Base-by-base conservation (phyloP, 37 sponge, comb jelly and placozoan species). In the Ianthella basta region DNA sequence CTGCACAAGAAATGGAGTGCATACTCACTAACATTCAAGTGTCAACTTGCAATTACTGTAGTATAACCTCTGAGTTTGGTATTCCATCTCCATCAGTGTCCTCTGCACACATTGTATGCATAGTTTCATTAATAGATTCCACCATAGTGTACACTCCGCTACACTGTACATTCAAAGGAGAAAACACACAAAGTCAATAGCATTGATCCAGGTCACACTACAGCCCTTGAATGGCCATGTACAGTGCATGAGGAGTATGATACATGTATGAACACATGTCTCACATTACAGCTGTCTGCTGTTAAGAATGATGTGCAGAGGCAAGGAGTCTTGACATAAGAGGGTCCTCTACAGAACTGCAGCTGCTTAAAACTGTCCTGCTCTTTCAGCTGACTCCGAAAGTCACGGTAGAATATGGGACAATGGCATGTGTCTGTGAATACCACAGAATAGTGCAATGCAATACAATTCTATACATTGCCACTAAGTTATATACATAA, bases 41-140 rank as follows among this genome's bases (percentile, higher is more conserved):
- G n/a, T n/a, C n/a, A n/a, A n/a, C n/a, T n/a, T n/a, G n/a, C n/a
- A n/a, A n/a, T n/a, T n/a, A n/a, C n/a, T n/a, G n/a, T n/a, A n/a
- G n/a, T 34, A 30, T 69, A 18, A 69, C 70, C 34, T 18, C 34
- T 69, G 70, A 69, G 34, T 69, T 30, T n/a, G 70, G 70, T n/a
- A 69, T 69, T 16, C 70, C 70, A 30, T 69, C 70, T 5, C 70
- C 70, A 69, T 69, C 70, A 27, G 70, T 69, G 70, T 69, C 70
- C 35, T 34, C 18, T 35, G 34, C 33, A 30, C 70, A 69, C 70
- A 34, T 30, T 16, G n/a, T n/a, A n/a, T 64, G 29, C 34, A 69
- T n/a, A 69, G 12, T 35, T 32, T 6, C 34, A 69, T 35, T 30
- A 1, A 34, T 35, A 69, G 70, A 34, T 34, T 16, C 34, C 1